Percentiles rank a stretch among this genome's conserved stretches.
phyloP scores from a whole-genome alignment of 30 jellyfish, hydroid and myxozoan species.

The Pelagia noctiluca region DNA sequence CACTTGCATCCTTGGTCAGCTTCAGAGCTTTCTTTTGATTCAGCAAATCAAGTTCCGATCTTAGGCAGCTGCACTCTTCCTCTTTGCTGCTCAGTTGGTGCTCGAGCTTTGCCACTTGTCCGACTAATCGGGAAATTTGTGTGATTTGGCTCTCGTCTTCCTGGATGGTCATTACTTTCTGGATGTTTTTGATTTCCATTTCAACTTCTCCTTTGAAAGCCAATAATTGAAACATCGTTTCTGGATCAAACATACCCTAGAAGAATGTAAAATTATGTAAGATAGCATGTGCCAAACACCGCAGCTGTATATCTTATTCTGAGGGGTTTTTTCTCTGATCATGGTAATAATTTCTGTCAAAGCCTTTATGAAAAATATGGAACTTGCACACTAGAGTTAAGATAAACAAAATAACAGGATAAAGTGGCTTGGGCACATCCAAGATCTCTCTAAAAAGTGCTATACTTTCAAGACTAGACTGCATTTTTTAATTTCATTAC shows the following conservation, averaged over 20 bases:
- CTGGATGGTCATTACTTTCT: slow-evolving; percentile 43
- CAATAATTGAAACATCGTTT: slow-evolving; percentile 33
- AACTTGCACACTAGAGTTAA: too few species aligned
- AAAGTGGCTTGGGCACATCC: too few species aligned
- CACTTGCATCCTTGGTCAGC: too few species aligned
- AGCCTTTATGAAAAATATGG: too few species aligned
- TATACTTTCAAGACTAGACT: too few species aligned
- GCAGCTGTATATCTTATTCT: too few species aligned
- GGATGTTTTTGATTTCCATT: slow-evolving; percentile 43
- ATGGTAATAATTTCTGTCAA: too few species aligned
- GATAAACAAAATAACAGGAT: too few species aligned
- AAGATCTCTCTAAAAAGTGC: too few species aligned
- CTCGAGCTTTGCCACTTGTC: slow-evolving; percentile 72
- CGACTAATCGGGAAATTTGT: slow-evolving; percentile 60
- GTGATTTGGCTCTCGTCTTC: slow-evolving; percentile 63
- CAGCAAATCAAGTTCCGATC: slow-evolving; percentile 4
- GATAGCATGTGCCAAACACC: too few species aligned
- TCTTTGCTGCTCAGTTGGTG: slow-evolving; percentile 33
- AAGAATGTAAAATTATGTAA: neutral
- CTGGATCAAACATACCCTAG: slow-evolving; percentile 66
- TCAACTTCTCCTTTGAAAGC: slow-evolving; percentile 64
- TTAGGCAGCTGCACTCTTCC: slow-evolving; percentile 22
- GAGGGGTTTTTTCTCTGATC: too few species aligned
- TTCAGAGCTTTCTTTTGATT: neutral
- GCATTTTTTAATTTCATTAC: too few species aligned